Base-by-base conservation (phyloP, 1,140 invertebrate genomes). In the Drosophila tristis region DNA sequence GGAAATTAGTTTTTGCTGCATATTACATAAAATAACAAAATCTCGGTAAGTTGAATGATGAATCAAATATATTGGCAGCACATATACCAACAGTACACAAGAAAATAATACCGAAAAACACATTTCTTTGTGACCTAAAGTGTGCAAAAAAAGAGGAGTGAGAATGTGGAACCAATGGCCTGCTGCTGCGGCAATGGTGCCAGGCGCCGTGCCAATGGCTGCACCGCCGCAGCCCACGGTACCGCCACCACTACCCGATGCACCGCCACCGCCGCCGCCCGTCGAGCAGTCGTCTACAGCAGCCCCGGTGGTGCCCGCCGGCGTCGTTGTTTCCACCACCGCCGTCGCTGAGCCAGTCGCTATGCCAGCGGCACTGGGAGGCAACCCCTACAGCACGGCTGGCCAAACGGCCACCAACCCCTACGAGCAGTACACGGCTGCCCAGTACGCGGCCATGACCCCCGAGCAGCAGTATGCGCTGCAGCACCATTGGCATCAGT, bases 401-500 rank as follows among this genome's bases (percentile, higher is more conserved):
- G 68, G 59, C 5, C 43, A 73, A 50, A 56, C 78, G 0, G 13
- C 58, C 5, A 20, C 47, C 20, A 85, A 84, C 72, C 90, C 85
- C 2, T 91, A 90, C 35, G 93, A 93, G 56, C 94, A 94, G 11
- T 96, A 95, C 71, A 95, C 95, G 9, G 77, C 94, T 7, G 95
- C 96, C 57, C 95, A 96, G 90, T 96, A 95, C 93, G 93, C 94
- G 53, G 90, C 93, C 2, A 91, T 94, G 91, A 90, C 91, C 0
- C 90, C 91, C 6, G 91, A 90, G 26, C 89, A 90, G 57, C 92
- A 91, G 60, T 84, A 76, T 54, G 80, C 82, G 0, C 58, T 94
- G 61, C 96, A 96, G 87, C 96, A 96, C 89, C 96, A 96, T 80
- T 97, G 96, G 96, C 94, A 96, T 56, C 96, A 97, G 79, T 97